Conservation (phyloP, 2,113 vertebrate genomes). For the Myiozetetes cayanensis region DNA sequence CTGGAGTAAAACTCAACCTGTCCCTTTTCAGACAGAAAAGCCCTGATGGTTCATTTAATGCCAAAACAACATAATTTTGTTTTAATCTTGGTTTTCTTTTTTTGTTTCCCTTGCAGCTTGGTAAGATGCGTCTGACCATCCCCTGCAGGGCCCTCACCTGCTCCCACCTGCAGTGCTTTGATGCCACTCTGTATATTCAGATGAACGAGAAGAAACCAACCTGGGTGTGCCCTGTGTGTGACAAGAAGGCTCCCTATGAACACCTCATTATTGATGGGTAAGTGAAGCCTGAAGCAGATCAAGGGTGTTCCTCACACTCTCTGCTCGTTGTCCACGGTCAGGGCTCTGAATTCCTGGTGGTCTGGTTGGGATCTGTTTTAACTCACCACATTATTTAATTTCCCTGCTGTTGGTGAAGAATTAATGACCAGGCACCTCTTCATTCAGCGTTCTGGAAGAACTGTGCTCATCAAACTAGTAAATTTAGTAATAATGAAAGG, state of each 20-base stretch:
- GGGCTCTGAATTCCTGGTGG: not conserved
- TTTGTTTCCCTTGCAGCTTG: conserved; percentile 78
- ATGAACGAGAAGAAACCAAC: conserved; percentile 99
- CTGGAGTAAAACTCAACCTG: not conserved
- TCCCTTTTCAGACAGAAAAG: not conserved
- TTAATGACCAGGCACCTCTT: not conserved
- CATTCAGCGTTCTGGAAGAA: not conserved
- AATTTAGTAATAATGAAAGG: not conserved
- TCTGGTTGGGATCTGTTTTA: not conserved
- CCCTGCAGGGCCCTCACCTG: conserved; percentile 95
- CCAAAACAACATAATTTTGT: not conserved
- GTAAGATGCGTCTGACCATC: conserved; percentile 97
- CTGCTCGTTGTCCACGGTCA: not conserved
- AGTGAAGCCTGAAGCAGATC: not conserved
- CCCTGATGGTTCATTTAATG: not conserved
- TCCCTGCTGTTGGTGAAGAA: not conserved
- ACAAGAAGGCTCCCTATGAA: conserved; percentile 97
- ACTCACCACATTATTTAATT: not conserved
- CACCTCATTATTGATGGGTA: conserved; percentile 98
- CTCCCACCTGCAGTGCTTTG: conserved; percentile 98
- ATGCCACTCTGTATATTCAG: conserved; percentile 97
- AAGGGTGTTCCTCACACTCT: not conserved
- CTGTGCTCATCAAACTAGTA: not conserved
- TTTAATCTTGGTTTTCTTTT: too few relatives aligned
- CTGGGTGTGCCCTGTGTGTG: conserved; percentile 98